Evolutionary conservation across 2,113 vertebrate genomes (phyloP).

Genomic region (Tetrao urogallus): DNA sequence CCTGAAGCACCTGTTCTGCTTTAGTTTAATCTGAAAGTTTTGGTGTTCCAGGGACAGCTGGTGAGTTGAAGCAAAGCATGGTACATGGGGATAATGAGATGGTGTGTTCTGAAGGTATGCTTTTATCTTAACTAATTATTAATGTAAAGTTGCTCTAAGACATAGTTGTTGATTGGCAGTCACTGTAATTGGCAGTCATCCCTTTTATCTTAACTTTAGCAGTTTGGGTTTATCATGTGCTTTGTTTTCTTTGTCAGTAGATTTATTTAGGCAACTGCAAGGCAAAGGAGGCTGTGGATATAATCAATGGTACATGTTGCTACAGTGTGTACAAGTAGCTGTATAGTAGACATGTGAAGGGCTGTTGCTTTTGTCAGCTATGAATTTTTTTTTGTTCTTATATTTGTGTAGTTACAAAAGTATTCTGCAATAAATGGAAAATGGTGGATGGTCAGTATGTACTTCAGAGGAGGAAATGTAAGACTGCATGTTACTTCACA

Average conservation of each 20-base stretch:
- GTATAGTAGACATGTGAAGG: not conserved
- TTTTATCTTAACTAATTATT: not conserved
- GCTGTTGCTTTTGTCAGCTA: not conserved
- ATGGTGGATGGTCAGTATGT: not conserved
- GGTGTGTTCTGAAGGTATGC: not conserved
- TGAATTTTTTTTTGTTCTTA: not conserved
- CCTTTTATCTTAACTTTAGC: not conserved
- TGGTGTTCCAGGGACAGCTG: not conserved
- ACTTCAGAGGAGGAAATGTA: not conserved
- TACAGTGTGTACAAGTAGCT: not conserved
- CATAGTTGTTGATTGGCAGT: not conserved
- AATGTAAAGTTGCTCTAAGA: not conserved
- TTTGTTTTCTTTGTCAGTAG: not conserved
- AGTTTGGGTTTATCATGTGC: not conserved
- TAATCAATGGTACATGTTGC: accelerated
- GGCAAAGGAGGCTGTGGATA: not conserved
- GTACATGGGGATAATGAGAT: not conserved
- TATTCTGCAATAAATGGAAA: not conserved
- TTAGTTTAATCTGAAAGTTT: not conserved
- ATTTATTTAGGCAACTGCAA: not conserved
- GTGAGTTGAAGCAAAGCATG: not conserved
- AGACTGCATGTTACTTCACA: not conserved
- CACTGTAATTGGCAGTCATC: not conserved
- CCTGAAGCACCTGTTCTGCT: not conserved
- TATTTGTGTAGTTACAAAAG: not conserved